phyloP scores from a whole-genome alignment of 2,113 vertebrate genomes.

The Lepidothrix coronata region DNA sequence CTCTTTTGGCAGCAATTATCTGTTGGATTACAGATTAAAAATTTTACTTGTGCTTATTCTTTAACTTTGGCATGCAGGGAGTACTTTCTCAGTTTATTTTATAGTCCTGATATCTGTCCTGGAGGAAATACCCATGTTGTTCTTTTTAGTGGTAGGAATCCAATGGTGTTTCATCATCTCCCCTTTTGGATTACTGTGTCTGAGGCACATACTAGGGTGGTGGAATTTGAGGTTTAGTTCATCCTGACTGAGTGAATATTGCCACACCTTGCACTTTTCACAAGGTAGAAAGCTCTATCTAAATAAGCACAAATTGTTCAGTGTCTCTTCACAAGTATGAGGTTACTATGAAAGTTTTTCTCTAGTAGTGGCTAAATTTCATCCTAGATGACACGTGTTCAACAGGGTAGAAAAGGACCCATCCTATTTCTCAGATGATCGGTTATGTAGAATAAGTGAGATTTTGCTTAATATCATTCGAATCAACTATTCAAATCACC shows the following conservation, averaged over 20 bases:
- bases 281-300: not conserved
- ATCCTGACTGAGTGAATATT: not conserved
- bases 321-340: not conserved
- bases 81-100: not conserved
- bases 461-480: not conserved
- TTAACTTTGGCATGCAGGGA: not conserved
- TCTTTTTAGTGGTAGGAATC: not conserved
- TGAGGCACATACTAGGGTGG: not conserved
- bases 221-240: not conserved
- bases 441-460: not conserved
- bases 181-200: not conserved
- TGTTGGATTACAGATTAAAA: not conserved
- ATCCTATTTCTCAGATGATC: not conserved
- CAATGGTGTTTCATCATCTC: not conserved
- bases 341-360: not conserved
- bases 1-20: not conserved
- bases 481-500: not conserved
- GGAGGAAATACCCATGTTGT: not conserved
- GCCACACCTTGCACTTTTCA: not conserved
- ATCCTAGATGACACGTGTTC: not conserved
- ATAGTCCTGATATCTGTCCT: not conserved
- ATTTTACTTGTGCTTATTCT: not conserved
- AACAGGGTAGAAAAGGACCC: not conserved
- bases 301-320: rapidly evolving
- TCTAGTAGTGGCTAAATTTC: not conserved